Percentiles rank a stretch among this genome's conserved stretches.
Evolutionary conservation across 1,140 invertebrate species (phyloP).

Genomic region (Sminthurides bifidus): DNA sequence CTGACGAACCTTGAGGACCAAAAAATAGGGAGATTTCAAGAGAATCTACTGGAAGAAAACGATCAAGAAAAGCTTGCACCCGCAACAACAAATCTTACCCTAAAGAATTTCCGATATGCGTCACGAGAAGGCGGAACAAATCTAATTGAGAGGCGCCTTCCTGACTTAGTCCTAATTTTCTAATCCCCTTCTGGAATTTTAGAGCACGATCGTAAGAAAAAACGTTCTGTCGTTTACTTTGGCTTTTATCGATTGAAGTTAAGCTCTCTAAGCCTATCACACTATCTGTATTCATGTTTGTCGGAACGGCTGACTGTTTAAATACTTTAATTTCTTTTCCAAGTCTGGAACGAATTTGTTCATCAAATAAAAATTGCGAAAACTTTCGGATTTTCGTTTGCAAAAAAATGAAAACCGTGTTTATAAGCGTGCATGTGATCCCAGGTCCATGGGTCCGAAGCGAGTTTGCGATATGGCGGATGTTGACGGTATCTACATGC

Average conservation of each 20-base stretch:
- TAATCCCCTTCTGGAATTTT: constrained; percentile 85
- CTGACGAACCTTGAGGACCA: constrained; percentile 84
- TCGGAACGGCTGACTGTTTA: too few species aligned
- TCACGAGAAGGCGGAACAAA: constrained; percentile 80
- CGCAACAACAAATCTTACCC: constrained; percentile 42
- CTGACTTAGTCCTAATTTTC: constrained; percentile 69
- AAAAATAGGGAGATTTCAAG: too few species aligned
- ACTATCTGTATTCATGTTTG: too few species aligned
- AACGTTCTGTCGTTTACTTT: constrained; percentile 30
- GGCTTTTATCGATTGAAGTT: constrained; percentile 32
- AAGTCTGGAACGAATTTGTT: constrained; percentile 91
- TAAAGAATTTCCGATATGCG: constrained; percentile 53
- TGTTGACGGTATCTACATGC: constrained; percentile 90
- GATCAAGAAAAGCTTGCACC: background rate
- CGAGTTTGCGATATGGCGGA: constrained; percentile 91
- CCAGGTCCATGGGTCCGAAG: constrained; percentile 95
- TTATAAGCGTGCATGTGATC: constrained; percentile 46
- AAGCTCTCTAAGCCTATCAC: too few species aligned
- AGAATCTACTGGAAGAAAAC: background rate
- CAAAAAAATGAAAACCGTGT: constrained; percentile 86
- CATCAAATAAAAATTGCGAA: constrained; percentile 96
- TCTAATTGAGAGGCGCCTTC: constrained; percentile 83
- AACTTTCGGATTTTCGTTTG: constrained; percentile 87
- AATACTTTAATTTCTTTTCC: constrained; percentile 74
- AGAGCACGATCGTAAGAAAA: constrained; percentile 81